Evolutionary conservation across 2,888 invertebrate genomes (phyloP).

Genomic region (Gortyna flavago): DNA sequence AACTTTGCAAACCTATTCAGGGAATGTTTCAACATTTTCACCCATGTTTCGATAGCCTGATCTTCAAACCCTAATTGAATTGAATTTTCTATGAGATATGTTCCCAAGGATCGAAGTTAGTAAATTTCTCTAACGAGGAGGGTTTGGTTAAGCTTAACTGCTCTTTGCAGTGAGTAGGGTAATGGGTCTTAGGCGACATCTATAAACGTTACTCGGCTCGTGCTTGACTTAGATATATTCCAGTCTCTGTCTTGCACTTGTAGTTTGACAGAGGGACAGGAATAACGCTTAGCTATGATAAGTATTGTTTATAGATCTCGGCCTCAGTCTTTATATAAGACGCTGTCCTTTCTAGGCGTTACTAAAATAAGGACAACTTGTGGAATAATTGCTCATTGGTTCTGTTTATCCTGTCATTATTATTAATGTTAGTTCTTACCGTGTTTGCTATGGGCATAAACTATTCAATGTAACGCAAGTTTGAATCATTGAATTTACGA

Average conservation of each 20-base stretch:
- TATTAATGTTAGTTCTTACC: not conserved
- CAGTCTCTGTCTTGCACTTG: not conserved
- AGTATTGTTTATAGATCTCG: not conserved
- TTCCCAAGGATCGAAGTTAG: slow-evolving; percentile 9
- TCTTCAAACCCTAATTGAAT: slow-evolving; percentile 40
- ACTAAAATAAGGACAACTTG: not conserved
- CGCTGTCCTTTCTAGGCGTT: not conserved
- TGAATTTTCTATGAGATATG: slow-evolving; percentile 46
- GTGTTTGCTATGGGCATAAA: not conserved
- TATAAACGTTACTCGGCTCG: not conserved
- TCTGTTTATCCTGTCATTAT: not conserved
- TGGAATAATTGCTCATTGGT: not conserved
- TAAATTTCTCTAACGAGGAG: slow-evolving; percentile 3
- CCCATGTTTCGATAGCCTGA: slow-evolving; percentile 10
- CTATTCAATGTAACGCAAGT: not conserved
- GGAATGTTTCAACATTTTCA: slow-evolving; percentile 10
- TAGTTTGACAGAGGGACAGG: not conserved
- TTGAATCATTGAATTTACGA: not conserved
- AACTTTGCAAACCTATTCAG: not conserved
- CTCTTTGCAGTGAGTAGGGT: slow-evolving; percentile 18
- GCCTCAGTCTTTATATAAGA: not conserved
- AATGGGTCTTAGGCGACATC: not conserved
- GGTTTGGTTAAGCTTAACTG: slow-evolving; percentile 15
- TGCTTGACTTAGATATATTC: not conserved
- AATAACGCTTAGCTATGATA: not conserved